Evolutionary conservation across 2,113 vertebrate genomes (phyloP).

Genomic region (Lepus americanus): DNA sequence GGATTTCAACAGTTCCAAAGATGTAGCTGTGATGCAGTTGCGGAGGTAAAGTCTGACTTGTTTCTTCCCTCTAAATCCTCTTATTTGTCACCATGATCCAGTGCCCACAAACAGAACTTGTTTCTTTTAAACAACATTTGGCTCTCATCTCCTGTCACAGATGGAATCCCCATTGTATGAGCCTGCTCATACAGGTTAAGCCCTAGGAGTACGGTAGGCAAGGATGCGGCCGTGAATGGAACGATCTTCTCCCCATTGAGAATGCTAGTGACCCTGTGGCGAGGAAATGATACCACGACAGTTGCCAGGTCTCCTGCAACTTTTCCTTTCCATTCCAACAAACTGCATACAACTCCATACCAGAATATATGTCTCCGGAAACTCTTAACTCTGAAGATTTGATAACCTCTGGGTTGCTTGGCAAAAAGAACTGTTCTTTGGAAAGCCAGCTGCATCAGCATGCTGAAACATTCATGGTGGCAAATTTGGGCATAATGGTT

Average conservation of each 20-base stretch:
- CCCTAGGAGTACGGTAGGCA: not conserved
- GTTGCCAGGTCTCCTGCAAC: not conserved
- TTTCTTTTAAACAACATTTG: constrained; percentile 12
- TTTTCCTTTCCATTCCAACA: constrained; percentile 52
- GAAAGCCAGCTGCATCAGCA: constrained; percentile 73
- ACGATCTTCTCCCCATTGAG: not conserved
- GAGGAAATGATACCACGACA: not conserved
- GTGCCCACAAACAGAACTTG: not conserved
- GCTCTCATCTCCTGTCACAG: not conserved
- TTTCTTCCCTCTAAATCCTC: not conserved
- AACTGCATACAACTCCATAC: constrained; percentile 30
- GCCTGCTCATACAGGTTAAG: constrained; percentile 3
- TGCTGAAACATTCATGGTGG: constrained; percentile 78
- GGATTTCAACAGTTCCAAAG: constrained; percentile 98
- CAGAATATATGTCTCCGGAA: constrained; percentile 64
- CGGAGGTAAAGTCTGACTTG: constrained; percentile 88
- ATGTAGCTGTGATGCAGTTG: constrained; percentile 97
- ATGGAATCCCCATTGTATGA: not conserved
- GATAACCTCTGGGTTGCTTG: constrained; percentile 71
- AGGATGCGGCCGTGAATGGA: not conserved
- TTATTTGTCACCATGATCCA: not conserved
- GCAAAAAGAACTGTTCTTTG: constrained; percentile 71
- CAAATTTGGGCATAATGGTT: constrained; percentile 67
- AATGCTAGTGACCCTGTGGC: not conserved
- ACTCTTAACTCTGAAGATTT: constrained; percentile 55